phyloP scores from a whole-genome alignment of 2,888 invertebrate genomes.

The Erebia ligea region DNA sequence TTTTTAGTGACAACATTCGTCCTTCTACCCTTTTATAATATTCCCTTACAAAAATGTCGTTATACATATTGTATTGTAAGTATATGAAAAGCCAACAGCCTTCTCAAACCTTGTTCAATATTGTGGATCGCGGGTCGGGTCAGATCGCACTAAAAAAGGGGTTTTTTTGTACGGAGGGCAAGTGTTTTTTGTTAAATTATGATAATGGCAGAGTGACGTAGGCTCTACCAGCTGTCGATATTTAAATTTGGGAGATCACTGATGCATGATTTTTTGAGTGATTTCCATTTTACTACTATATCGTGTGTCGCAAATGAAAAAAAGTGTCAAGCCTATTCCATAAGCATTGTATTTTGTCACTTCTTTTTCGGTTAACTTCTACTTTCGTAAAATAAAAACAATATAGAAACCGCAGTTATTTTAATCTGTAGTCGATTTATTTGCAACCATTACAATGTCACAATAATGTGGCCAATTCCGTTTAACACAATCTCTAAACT shows the following conservation, averaged over 20 bases:
- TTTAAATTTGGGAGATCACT: constrained; percentile 69
- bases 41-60: constrained; percentile 1
- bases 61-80: not conserved
- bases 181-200: constrained; percentile 77
- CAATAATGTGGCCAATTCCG: not conserved
- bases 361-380: too few species aligned
- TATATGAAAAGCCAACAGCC: constrained; percentile 27
- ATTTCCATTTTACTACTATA: not conserved
- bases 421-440: not conserved
- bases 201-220: constrained; percentile 72
- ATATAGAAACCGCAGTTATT: not conserved
- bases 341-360: too few species aligned
- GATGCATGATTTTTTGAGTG: constrained; percentile 56
- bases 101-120: constrained; percentile 63
- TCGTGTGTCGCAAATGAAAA: not conserved
- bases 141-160: constrained; percentile 62
- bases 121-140: constrained; percentile 64
- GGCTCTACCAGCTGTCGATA: constrained; percentile 68
- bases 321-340: too few species aligned
- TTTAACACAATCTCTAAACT: too few species aligned
- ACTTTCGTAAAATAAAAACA: not conserved
- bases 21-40: constrained; percentile 14
- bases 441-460: not conserved
- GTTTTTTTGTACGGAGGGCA: constrained; percentile 61
- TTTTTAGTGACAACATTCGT: not conserved